Percentiles rank a stretch among this genome's conserved stretches.
These are phyloP conservation scores for Pseudochirops cupreus DNA, from an alignment of 2,797 vertebrate genomes.

Conservation along the genomic window DNA sequence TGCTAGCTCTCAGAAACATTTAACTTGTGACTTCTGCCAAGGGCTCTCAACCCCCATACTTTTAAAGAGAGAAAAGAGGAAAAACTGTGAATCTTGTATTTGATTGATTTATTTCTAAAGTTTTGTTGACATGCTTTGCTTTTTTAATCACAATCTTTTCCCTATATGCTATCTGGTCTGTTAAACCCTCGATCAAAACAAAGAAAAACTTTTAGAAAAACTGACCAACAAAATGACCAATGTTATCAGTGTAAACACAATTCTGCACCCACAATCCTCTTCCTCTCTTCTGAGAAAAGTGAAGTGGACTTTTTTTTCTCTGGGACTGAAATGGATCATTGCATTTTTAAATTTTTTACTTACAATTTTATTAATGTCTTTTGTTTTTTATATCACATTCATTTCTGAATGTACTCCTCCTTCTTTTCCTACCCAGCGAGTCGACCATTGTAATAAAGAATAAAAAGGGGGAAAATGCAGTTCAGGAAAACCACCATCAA, in stretches of 20 bases:
- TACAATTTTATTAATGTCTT: not conserved
- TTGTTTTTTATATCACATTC: not conserved
- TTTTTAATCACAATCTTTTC: not conserved
- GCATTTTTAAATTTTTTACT: not conserved
- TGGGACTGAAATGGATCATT: not conserved
- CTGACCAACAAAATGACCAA: not conserved
- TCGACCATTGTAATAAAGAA: not conserved
- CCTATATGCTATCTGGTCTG: not conserved
- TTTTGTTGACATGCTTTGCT: not conserved
- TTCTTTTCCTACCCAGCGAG: not conserved
- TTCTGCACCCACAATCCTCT: not conserved
- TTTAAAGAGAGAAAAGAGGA: not conserved
- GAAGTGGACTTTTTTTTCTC: not conserved
- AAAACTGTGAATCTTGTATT: not conserved
- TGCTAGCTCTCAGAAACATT: not conserved
- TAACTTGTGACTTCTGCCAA: not conserved
- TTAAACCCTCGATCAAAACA: not conserved
- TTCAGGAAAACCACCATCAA: not conserved
- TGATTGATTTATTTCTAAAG: not conserved
- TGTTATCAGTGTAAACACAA: not conserved
- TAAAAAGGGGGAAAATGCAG: not conserved
- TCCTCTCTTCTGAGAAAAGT: not conserved
- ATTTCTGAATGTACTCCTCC: not conserved
- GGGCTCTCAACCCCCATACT: not conserved
- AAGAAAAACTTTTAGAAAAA: not conserved